Evolutionary conservation across 1,140 invertebrate genomes (phyloP), one percentile per base, ranked within the genome.

Genomic region (Catajapyx aquilonaris): DNA sequence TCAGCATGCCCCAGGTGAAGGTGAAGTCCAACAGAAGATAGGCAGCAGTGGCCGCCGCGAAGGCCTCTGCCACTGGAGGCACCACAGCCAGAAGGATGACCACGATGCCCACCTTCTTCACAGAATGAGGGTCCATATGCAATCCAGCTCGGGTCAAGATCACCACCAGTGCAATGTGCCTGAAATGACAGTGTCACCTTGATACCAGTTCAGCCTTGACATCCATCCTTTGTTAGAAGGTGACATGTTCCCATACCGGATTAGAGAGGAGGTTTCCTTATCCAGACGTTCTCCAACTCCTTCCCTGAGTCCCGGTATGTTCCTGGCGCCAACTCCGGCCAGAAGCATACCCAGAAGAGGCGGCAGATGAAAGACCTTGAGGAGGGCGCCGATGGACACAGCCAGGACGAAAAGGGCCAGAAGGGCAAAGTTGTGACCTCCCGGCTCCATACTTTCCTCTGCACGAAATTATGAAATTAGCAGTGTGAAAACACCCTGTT

Each of bases 141-240:
- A 71, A 43, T 9, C 69, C 69, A 39, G 68, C 69, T 44, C 68
- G 47, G 5, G 62, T 52, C 22, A 71, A 46, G 39, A 71, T 71
- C 5, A 71, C 53, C 11, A 54, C 54, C 35, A 69, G 46, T 13
- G 66, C 65, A 31, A 62, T 52, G 35, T 52, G 54, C 50, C 65
- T 63, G 42, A 34, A 48, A 19, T 16, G 30, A 31, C 15, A 34
- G 22, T n/a, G n/a, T n/a, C n/a, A n/a, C n/a, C n/a, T n/a, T n/a
- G n/a, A n/a, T n/a, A n/a, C n/a, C n/a, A n/a, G n/a, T n/a, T n/a
- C n/a, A n/a, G n/a, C n/a, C n/a, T n/a, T n/a, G n/a, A n/a, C n/a
- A n/a, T n/a, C n/a, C n/a, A n/a, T n/a, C n/a, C n/a, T n/a, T n/a
- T n/a, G n/a, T n/a, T n/a, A n/a, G n/a, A n/a, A n/a, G n/a, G n/a